Evolutionary conservation across 2,113 vertebrate species (phyloP).

Genomic region (Barbus barbus): DNA sequence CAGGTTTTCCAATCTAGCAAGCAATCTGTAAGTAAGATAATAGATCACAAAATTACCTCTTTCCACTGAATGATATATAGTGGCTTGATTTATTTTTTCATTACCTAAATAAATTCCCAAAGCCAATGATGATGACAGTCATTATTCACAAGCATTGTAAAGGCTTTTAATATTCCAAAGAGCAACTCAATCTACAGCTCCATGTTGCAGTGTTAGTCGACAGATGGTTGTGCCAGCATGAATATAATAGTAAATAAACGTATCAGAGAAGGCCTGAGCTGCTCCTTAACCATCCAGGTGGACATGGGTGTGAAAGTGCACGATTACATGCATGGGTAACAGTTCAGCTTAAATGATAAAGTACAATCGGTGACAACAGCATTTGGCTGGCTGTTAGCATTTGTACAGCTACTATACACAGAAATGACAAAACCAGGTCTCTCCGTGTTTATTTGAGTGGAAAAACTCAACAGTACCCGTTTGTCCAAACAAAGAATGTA

Average conservation of each 20-base stretch:
- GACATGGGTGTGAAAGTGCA: conserved; percentile 27
- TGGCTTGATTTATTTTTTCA: conserved; percentile 21
- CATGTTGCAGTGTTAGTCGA: conserved; percentile 31
- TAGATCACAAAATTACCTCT: not conserved
- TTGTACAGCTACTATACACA: not conserved
- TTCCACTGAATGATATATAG: conserved; percentile 10
- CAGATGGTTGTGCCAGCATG: conserved; percentile 46
- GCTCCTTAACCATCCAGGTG: conserved; percentile 35
- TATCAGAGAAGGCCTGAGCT: conserved; percentile 23
- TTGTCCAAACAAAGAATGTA: not conserved
- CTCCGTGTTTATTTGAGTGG: not conserved
- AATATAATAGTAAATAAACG: conserved; percentile 45
- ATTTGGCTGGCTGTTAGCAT: not conserved
- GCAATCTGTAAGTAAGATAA: conserved; percentile 20
- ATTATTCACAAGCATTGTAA: conserved; percentile 27
- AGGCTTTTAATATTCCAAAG: conserved; percentile 45
- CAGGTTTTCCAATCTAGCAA: conserved; percentile 16
- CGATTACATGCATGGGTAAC: conserved; percentile 8
- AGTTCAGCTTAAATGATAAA: conserved; percentile 1
- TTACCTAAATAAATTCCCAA: conserved; percentile 35
- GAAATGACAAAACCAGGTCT: not conserved
- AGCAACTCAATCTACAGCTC: conserved; percentile 1
- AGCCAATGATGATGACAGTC: conserved; percentile 6
- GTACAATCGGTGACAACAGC: not conserved
- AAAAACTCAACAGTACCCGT: not conserved